phyloP scores from a whole-genome alignment of 2,797 vertebrate species.

The Myioborus miniatus region DNA sequence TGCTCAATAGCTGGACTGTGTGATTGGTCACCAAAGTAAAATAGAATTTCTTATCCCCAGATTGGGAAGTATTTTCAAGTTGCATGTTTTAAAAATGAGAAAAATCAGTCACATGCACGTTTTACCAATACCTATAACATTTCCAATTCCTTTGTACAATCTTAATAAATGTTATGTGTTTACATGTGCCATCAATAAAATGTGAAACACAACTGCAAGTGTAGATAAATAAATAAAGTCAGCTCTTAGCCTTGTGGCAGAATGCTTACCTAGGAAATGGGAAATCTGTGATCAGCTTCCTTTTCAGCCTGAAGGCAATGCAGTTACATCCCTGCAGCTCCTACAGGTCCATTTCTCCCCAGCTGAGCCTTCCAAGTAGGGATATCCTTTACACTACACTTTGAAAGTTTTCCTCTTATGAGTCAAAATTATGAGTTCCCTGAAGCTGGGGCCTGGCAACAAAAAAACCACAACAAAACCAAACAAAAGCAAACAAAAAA shows the following conservation, averaged over 20 bases:
- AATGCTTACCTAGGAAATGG: not conserved
- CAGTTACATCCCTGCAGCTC: not conserved
- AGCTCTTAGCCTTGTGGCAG: not conserved
- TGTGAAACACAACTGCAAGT: not conserved
- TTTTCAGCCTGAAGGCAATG: not conserved
- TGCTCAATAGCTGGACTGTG: not conserved
- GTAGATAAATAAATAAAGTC: not conserved
- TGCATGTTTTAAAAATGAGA: conserved; percentile 34
- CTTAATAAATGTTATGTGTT: not conserved
- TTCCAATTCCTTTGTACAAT: not conserved
- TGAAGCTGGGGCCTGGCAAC: not conserved
- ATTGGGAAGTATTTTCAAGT: not conserved
- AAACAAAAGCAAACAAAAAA: too few relatives aligned
- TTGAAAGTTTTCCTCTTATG: not conserved
- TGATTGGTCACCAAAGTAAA: not conserved
- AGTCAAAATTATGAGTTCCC: not conserved
- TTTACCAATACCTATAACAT: not conserved
- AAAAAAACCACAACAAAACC: not conserved
- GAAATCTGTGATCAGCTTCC: not conserved
- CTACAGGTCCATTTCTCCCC: rapidly evolving
- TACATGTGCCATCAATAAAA: not conserved
- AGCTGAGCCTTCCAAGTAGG: not conserved
- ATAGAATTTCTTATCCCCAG: not conserved
- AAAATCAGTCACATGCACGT: not conserved
- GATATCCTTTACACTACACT: not conserved